phyloP scores from a whole-genome alignment of 2,797 vertebrate genomes.

The Chiloscyllium punctatum region DNA sequence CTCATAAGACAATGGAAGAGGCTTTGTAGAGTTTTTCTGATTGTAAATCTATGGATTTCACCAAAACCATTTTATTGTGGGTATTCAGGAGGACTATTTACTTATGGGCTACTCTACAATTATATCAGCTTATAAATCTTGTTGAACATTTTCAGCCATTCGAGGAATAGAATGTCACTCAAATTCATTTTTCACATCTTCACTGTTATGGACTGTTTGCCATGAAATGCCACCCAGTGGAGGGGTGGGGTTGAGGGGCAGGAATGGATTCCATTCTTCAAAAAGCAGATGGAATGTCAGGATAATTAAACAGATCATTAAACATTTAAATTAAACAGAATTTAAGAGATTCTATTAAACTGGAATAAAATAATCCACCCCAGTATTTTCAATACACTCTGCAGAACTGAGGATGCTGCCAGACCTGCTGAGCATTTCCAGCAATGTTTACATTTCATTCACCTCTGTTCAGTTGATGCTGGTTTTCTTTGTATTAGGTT shows the following conservation, averaged over 20 bases:
- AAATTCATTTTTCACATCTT: neutral
- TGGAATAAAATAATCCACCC: neutral
- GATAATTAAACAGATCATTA: neutral
- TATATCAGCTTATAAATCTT: neutral
- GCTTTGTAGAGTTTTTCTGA: neutral
- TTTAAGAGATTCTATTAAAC: neutral
- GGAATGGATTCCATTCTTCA: neutral
- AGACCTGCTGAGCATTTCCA: no score
- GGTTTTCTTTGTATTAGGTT: no score
- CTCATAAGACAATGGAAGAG: neutral
- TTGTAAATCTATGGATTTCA: neutral
- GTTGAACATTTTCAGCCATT: neutral
- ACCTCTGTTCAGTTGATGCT: no score
- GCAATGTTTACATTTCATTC: no score
- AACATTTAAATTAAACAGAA: no score
- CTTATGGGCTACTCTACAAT: neutral
- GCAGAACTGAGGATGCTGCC: no score
- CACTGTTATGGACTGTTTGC: neutral
- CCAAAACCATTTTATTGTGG: constrained; percentile 5
- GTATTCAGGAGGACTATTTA: constrained; percentile 21
- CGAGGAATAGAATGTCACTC: neutral
- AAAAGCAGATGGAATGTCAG: neutral
- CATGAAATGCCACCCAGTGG: constrained; percentile 1
- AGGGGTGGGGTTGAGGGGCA: neutral
- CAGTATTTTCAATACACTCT: no score